phyloP scores from a whole-genome alignment of 2,113 vertebrate species.

The Dicerorhinus sumatrensis region DNA sequence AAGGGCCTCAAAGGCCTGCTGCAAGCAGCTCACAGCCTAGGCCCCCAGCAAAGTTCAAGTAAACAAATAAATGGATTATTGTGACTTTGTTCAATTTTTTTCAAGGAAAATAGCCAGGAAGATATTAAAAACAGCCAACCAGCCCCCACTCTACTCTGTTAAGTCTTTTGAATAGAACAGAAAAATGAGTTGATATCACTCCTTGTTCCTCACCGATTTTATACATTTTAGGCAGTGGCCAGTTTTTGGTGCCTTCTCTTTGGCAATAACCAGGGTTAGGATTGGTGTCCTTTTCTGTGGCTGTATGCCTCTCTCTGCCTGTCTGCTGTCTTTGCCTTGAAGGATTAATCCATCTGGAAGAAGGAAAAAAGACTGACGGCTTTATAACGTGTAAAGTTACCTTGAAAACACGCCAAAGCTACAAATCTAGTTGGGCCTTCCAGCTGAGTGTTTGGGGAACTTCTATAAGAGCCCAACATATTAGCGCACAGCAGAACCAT shows the following conservation, averaged over 20 bases:
- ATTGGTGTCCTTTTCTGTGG: not conserved
- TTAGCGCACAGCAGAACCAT: not conserved
- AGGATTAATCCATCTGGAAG: slow-evolving; percentile 29
- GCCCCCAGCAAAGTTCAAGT: not conserved
- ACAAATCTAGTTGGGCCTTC: not conserved
- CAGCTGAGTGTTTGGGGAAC: not conserved
- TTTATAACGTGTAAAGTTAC: slow-evolving; percentile 46
- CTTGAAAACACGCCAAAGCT: slow-evolving; percentile 26
- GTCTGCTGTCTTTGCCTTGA: not conserved
- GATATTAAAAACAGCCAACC: not conserved
- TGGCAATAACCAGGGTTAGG: not conserved
- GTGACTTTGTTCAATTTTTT: slow-evolving; percentile 5
- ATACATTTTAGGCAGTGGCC: not conserved
- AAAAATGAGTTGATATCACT: not conserved
- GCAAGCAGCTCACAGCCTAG: not conserved
- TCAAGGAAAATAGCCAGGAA: not conserved
- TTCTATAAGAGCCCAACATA: not conserved
- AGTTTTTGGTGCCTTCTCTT: not conserved
- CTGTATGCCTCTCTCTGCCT: not conserved
- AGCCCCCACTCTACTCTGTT: not conserved
- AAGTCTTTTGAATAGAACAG: not conserved
- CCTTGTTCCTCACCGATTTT: not conserved
- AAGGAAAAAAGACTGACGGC: not conserved
- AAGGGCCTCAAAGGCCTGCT: not conserved
- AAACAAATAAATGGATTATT: not conserved